Evolutionary conservation across 2,797 vertebrate genomes (phyloP).

Genomic region (Paramormyrops hopkinsi): DNA sequence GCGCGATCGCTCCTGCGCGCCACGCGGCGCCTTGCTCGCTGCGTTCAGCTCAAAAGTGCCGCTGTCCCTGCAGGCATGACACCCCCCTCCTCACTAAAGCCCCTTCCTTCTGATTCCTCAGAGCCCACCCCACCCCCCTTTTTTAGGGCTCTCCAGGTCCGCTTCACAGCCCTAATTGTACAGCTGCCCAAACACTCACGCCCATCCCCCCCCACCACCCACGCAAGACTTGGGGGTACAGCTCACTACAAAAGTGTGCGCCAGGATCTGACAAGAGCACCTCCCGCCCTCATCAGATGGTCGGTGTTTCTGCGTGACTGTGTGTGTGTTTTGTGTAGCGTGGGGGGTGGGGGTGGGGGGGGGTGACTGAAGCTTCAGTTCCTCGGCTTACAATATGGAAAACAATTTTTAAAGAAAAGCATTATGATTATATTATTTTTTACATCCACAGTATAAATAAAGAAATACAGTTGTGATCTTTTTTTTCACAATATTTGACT

Average conservation of each 20-base stretch:
- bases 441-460: neutral
- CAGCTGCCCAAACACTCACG: neutral
- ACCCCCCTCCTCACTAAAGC: neutral
- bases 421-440: neutral
- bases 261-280: neutral
- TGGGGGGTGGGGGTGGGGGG: neutral
- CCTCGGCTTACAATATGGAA: neutral
- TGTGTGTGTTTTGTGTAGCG: neutral
- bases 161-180: neutral
- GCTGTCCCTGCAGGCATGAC: neutral
- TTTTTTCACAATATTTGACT: neutral
- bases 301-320: neutral
- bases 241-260: neutral
- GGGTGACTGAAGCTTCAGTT: neutral
- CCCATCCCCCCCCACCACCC: neutral
- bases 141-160: neutral
- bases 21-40: neutral
- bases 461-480: neutral
- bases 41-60: neutral
- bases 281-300: neutral
- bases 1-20: slow-evolving; percentile 10
- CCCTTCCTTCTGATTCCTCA: neutral
- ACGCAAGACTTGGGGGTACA: neutral
- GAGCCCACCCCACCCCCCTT: neutral
- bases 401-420: neutral